Evolutionary conservation across 2,797 vertebrate species (phyloP), one percentile per base, ranked within the genome.

Genomic region (Eidolon dupreanum): DNA sequence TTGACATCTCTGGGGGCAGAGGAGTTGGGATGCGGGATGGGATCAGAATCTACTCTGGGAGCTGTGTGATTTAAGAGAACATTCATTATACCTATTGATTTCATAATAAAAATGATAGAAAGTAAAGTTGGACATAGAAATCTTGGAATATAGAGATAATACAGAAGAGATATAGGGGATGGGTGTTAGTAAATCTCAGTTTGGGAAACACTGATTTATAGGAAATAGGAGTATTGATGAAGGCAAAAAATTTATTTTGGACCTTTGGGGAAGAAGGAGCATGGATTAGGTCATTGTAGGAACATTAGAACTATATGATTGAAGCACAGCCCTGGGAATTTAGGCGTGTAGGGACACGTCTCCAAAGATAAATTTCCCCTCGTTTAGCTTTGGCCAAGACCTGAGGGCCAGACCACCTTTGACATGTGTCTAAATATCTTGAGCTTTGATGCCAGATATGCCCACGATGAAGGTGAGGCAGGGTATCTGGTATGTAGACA

Each of bases 91-190:
- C 28, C 2, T 77, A 16, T 33, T 71, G 26, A 89, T 93, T 93
- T 85, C 31, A 36, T 83, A 89, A 75, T 94, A 79, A 93, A 95
- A 94, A 38, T 20, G n/a, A 46, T 24, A 93, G 79, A 20, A 95
- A 55, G 43, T 83, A 66, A 95, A 68, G 24, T 65, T 95, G 74
- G 26, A 41, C 12, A 16, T 36, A 86, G 88, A 38, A 22, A 36
- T 66, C 24, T 82, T 78, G 61, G 65, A 28, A 77, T 16, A 33
- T 13, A 77, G 66, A 77, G 75, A 74, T 20, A 31, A 57, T 66
- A 61, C 13, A 71, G 55, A 92, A 84, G 59, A 95, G 49, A 41
- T 33, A 49, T 33, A 41, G 12, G 15, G 53, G 13, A 11, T 11
- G 4, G 73, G 11, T 84, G 19, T 73, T 77, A 49, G 28, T 86